These are phyloP conservation scores for Hiodon tergisus DNA, from an alignment of 2,113 vertebrate genomes.

Conservation along the genomic window DNA sequence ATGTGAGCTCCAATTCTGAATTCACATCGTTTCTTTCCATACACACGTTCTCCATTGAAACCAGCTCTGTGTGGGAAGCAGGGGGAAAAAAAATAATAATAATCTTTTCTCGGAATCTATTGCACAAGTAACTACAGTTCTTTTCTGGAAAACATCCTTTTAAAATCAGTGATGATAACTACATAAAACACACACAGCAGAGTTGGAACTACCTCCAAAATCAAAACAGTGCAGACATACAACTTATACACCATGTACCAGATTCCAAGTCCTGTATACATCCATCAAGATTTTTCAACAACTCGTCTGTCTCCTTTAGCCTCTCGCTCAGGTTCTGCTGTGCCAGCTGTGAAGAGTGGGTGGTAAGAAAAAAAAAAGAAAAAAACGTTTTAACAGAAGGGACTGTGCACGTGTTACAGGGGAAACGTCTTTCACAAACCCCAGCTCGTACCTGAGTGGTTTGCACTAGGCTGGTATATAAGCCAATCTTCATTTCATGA, in stretches of 20 bases:
- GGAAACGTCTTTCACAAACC: neutral
- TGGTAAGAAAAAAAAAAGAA: neutral
- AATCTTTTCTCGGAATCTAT: neutral
- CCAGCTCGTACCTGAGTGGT: neutral
- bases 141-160: too few relatives aligned
- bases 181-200: neutral
- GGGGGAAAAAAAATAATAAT: neutral
- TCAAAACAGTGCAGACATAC: neutral
- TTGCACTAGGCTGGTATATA: neutral
- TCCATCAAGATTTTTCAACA: constrained; percentile 51
- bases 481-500: neutral
- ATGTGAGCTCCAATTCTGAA: constrained; percentile 27
- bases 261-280: constrained; percentile 52
- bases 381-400: neutral
- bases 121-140: neutral
- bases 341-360: constrained; percentile 43
- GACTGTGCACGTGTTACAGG: neutral
- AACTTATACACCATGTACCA: constrained; percentile 37
- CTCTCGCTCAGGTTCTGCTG: constrained; percentile 45
- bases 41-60: constrained; percentile 40
- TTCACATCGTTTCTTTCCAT: constrained; percentile 25
- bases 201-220: neutral
- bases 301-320: constrained; percentile 46
- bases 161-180: too few relatives aligned
- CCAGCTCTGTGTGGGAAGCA: neutral